Percentiles rank a stretch among this genome's conserved stretches.
Conservation (phyloP, 2,113 vertebrate species). For the Takifugu bimaculatus region DNA sequence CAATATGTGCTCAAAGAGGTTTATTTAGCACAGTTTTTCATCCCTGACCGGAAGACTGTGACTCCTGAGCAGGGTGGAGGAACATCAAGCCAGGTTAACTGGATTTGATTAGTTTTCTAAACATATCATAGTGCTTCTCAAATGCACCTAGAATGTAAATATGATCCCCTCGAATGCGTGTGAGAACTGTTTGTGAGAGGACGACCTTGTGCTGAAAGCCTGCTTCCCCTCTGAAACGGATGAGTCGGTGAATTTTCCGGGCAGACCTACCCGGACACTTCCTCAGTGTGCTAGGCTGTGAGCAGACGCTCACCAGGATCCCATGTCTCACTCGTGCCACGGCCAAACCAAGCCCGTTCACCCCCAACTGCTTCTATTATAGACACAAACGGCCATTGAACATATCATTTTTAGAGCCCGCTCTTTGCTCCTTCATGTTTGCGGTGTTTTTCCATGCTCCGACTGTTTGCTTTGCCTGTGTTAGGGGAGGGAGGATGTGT, state of each 20-base stretch:
- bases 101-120: no score
- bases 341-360: background rate
- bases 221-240: slow-evolving; percentile 65
- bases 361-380: slow-evolving; percentile 1
- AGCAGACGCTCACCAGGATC: slow-evolving; percentile 19
- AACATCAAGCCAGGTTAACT: background rate
- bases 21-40: background rate
- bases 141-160: slow-evolving; percentile 3
- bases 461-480: slow-evolving; percentile 14
- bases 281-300: slow-evolving; percentile 28
- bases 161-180: slow-evolving; percentile 4
- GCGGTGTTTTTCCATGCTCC: slow-evolving; percentile 18
- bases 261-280: slow-evolving; percentile 59
- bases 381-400: slow-evolving; percentile 1
- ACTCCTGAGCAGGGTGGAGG: no score
- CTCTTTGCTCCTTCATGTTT: slow-evolving; percentile 1
- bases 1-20: no score
- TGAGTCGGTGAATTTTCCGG: slow-evolving; percentile 59
- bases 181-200: slow-evolving; percentile 49
- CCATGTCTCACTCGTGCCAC: slow-evolving; percentile 15
- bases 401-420: slow-evolving; percentile 1
- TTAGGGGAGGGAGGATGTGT: slow-evolving; percentile 52
- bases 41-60: background rate
- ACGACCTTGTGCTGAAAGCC: slow-evolving; percentile 65
- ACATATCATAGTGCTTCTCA: background rate